A percentile compares a stretch with the other conserved stretches of the same genome.
phyloP scores from a whole-genome alignment of 2,888 invertebrate species.

The Seladonia tumulorum region DNA sequence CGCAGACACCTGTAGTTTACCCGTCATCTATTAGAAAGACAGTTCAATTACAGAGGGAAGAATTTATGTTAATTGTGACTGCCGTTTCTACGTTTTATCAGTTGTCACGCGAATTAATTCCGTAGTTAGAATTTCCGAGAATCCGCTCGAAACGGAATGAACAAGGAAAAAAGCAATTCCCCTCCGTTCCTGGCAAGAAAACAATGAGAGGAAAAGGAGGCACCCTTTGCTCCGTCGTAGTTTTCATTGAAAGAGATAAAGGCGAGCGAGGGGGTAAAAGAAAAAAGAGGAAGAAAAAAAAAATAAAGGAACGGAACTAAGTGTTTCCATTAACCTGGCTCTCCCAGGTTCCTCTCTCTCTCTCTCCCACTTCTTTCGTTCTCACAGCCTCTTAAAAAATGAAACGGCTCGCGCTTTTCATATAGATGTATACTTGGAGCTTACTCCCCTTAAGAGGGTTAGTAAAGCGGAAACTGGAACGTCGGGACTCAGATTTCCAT shows the following conservation, averaged over 20 bases:
- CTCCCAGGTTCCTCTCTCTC: conserved; percentile 32
- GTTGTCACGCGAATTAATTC: conserved; percentile 2
- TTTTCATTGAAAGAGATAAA: conserved; percentile 41
- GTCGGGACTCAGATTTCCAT: conserved; percentile 41
- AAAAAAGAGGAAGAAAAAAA: conserved; percentile 16
- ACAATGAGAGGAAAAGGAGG: conserved; percentile 19
- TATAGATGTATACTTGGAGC: conserved; percentile 39
- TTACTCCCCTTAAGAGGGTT: conserved; percentile 52
- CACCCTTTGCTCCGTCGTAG: conserved; percentile 25
- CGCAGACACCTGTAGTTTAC: not conserved
- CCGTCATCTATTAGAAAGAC: not conserved
- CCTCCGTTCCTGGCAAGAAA: not conserved
- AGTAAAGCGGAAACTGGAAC: conserved; percentile 54
- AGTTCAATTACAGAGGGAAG: not conserved
- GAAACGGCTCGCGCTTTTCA: conserved; percentile 54
- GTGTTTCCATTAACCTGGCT: conserved; percentile 62
- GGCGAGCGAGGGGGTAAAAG: conserved; percentile 3
- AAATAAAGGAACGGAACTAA: conserved; percentile 47
- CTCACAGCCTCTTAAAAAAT: conserved; percentile 54
- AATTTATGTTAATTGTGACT: not conserved
- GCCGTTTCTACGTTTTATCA: not conserved
- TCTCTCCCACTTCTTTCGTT: conserved; percentile 13
- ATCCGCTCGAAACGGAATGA: not conserved
- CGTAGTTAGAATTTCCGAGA: not conserved
- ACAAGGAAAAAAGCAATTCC: conserved; percentile 25